phyloP scores from a whole-genome alignment of 2,888 invertebrate genomes.

The Cephus runcator region DNA sequence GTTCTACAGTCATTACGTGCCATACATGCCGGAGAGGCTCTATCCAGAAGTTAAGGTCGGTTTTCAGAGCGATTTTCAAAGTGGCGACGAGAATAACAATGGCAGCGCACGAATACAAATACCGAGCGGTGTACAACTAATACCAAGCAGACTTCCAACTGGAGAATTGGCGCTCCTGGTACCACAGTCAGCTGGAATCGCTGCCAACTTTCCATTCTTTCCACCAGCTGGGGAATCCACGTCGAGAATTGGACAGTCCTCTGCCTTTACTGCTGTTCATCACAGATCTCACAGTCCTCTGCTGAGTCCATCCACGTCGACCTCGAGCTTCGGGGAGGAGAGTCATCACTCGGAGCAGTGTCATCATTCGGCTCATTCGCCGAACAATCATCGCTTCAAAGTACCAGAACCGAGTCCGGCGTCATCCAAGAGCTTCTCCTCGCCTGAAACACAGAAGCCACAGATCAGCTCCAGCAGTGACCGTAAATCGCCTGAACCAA shows the following conservation, averaged over 20 bases:
- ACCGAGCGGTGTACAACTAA: conserved; percentile 72
- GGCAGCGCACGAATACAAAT: conserved; percentile 70
- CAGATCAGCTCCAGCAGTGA: conserved; percentile 61
- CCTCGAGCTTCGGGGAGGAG: conserved; percentile 74
- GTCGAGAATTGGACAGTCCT: conserved; percentile 47
- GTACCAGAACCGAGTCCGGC: conserved; percentile 53
- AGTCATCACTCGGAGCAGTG: conserved; percentile 65
- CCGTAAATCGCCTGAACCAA: conserved; percentile 47
- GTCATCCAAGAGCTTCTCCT: conserved; percentile 48
- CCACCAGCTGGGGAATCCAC: conserved; percentile 54
- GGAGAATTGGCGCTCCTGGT: conserved; percentile 76
- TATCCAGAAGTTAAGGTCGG: conserved; percentile 63
- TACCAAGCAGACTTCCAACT: conserved; percentile 73
- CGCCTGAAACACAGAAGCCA: conserved; percentile 59
- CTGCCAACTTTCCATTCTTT: conserved; percentile 68
- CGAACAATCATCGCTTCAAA: conserved; percentile 48
- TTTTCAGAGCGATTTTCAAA: conserved; percentile 56
- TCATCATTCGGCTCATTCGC: conserved; percentile 44
- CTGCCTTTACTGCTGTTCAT: conserved; percentile 64
- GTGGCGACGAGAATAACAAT: conserved; percentile 68
- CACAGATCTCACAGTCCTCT: conserved; percentile 74
- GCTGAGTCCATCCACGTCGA: conserved; percentile 77
- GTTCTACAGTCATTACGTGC: conserved; percentile 63
- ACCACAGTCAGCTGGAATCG: conserved; percentile 67
- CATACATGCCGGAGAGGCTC: conserved; percentile 63